Conservation (phyloP, 2,888 invertebrate genomes). For the Lepidocyrtinus sp. region DNA sequence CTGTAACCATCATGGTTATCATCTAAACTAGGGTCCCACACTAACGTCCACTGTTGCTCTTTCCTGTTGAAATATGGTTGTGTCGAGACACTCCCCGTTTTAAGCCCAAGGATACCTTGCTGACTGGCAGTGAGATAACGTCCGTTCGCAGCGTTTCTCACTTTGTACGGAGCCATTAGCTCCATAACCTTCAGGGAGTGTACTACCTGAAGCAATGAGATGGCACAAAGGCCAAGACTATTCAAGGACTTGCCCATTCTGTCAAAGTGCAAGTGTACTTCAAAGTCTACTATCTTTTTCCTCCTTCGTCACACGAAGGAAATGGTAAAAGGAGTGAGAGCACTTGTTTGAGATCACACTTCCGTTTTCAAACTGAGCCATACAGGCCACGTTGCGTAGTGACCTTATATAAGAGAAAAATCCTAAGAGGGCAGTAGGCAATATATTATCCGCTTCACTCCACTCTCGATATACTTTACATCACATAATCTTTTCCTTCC, state of each 20-base stretch:
- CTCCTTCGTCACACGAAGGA: neutral
- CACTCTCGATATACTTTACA: neutral
- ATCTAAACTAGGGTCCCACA: conserved; percentile 60
- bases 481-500: conserved; percentile 15
- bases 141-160: conserved; percentile 52
- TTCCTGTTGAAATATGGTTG: conserved; percentile 36
- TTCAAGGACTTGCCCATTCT: neutral
- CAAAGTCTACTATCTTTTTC: neutral
- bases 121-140: conserved; percentile 53
- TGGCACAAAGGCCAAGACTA: conserved; percentile 7
- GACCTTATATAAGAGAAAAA: conserved; percentile 33
- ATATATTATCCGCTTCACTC: neutral
- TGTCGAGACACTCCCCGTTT: conserved; percentile 56
- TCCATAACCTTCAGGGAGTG: conserved; percentile 58
- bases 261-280: too few relatives aligned
- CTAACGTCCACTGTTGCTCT: conserved; percentile 57
- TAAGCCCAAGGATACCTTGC: conserved; percentile 62
- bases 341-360: conserved; percentile 45
- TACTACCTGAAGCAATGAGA: conserved; percentile 30
- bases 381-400: conserved; percentile 13
- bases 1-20: conserved; percentile 60
- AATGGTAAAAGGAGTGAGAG: too few relatives aligned
- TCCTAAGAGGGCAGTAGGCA: neutral
- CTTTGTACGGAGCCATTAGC: conserved; percentile 64
- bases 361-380: conserved; percentile 45